Evolutionary conservation across 2,113 vertebrate genomes (phyloP), one percentile per base, ranked within the genome.

Genomic region (Platichthys flesus): DNA sequence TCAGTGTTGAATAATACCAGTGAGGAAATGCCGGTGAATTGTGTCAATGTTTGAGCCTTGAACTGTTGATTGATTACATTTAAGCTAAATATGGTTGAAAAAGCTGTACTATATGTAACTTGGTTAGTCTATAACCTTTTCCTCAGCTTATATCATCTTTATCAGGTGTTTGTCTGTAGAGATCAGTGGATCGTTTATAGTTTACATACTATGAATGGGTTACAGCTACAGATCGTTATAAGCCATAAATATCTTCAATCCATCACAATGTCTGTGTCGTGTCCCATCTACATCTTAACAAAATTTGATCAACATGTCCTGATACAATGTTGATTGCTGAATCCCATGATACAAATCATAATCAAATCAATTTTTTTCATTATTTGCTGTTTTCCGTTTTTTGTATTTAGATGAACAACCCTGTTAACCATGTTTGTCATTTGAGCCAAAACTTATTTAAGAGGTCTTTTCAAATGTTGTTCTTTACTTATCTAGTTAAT

Each of bases 201-300:
- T 76, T n/a, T 31, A 3, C 31, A 31, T 6, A 31, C 31, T 31
- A 31, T 47, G 45, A 47, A 20, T 64, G 56, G 60, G 24, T 52
- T 28, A 45, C 58, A 57, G 42, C 15, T 21, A 66, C 49, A 67
- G 9, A 71, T 59, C 35, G 16, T 57, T 18, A 67, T 42, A 5
- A 65, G 28, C 35, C 21, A 51, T 55, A 68, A 47, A 69, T 59
- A 45, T 47, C 52, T 26, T 31, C 68, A 70, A 67, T 64, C 40
- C 31, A 77, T 71, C 69, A 49, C 65, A 56, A 14, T 42, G 16
- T 76, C 16, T 57, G 64, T 68, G 8, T 64, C 67, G 67, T 60
- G 10, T 76, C 69, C 23, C 70, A 83, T 60, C 66, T 57, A 72
- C 79, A 75, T 85, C 37, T 21, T 52, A 24, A 59, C 20, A 67